These are phyloP conservation scores for Radopholus similis DNA, from an alignment of 1,140 invertebrate species.

Conservation along the genomic window DNA sequence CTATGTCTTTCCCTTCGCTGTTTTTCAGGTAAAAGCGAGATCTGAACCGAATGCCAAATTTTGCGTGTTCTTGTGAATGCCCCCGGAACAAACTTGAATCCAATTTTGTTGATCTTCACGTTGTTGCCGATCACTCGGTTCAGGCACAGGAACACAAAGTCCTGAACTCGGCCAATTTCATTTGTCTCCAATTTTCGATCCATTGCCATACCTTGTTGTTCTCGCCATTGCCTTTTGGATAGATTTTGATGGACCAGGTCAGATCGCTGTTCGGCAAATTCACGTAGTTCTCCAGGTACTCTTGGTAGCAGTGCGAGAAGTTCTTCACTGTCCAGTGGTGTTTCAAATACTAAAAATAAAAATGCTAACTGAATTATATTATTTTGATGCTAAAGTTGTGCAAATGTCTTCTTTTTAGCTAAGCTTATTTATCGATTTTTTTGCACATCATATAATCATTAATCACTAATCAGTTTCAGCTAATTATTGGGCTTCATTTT, in stretches of 20 bases:
- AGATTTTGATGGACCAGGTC: slow-evolving; percentile 60
- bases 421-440: no score
- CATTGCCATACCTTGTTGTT: slow-evolving; percentile 39
- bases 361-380: neutral
- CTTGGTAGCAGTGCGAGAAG: slow-evolving; percentile 49
- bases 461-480: neutral
- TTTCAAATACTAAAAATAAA: slow-evolving; percentile 40
- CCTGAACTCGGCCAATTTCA: slow-evolving; percentile 33
- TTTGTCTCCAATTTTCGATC: slow-evolving; percentile 28
- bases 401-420: no score
- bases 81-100: slow-evolving; percentile 42
- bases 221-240: slow-evolving; percentile 59
- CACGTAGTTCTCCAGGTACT: slow-evolving; percentile 59
- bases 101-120: slow-evolving; percentile 54
- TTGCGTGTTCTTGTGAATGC: neutral
- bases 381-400: no score
- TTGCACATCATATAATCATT: no score
- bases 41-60: slow-evolving; percentile 30
- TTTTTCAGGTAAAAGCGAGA: slow-evolving; percentile 58
- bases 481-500: neutral
- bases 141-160: slow-evolving; percentile 58
- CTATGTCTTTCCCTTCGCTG: slow-evolving; percentile 57
- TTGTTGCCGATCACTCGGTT: slow-evolving; percentile 50
- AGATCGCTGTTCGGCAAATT: slow-evolving; percentile 51
- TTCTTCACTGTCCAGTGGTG: slow-evolving; percentile 60